Evolutionary conservation across 1,140 invertebrate genomes (phyloP), one percentile per base, ranked within the genome.

Genomic region (Odontomachus brunneus): DNA sequence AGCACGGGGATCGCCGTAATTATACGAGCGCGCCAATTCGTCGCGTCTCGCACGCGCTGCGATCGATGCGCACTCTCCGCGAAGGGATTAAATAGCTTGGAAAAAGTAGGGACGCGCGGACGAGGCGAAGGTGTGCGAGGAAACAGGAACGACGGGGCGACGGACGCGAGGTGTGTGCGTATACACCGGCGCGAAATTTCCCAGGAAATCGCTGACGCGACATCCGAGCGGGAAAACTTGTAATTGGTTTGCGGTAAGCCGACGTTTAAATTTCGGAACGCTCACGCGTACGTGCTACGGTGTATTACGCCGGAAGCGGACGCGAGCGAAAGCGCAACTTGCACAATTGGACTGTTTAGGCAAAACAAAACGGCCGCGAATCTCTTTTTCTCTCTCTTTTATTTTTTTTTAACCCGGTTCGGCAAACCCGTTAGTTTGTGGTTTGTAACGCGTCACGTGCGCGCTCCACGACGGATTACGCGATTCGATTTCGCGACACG

Each of bases 201-300:
- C 65, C 49, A 49, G 81, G 26, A 84, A 78, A 85, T 83, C 69
- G 84, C 59, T 65, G 51, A 66, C 73, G 72, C 49, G 66, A 83
- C 26, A 49, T 84, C 55, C 84, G 49, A 66, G 66, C 66, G 22
- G 57, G 76, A 78, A 84, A 85, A 85, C 60, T 84, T 80, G 82
- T 80, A 85, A 85, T 85, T 84, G 66, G 82, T 78, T 78, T 55
- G 73, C 26, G 65, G 82, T 84, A 84, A 84, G 82, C 66, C 73
- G 81, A 83, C 62, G 66, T 84, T 85, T 83, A 85, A 85, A 85
- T 85, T 83, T 83, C 38, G 67, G 15, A 67, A 59, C 29, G 60
- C 15, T 67, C 29, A 24, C 60, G 24, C 48, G 73, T 24, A 26
- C 62, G 33, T 55, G 69, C 22, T 38, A 44, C 38, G 9, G 63